Conservation (phyloP, 1,140 invertebrate species). For the Papilio xuthus region DNA sequence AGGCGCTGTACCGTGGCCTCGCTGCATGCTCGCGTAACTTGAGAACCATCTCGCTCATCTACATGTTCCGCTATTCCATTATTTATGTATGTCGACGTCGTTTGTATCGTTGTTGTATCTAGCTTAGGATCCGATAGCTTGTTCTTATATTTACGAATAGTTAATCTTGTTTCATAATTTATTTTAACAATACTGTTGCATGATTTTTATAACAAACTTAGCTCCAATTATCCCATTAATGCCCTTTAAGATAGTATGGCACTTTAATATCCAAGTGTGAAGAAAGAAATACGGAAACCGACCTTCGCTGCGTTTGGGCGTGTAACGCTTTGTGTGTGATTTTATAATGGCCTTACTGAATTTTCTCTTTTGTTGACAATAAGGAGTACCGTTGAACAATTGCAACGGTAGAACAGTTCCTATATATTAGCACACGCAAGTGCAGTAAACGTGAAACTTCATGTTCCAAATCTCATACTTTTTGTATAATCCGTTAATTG, state of each 20-base stretch:
- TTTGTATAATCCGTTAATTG: slow-evolving; percentile 74
- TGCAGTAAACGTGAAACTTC: slow-evolving; percentile 80
- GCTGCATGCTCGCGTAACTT: slow-evolving; percentile 66
- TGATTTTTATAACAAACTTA: slow-evolving; percentile 60
- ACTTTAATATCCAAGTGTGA: slow-evolving; percentile 76
- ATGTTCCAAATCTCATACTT: slow-evolving; percentile 81
- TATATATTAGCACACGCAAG: slow-evolving; percentile 77
- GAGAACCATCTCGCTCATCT: slow-evolving; percentile 46
- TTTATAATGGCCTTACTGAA: slow-evolving; percentile 76
- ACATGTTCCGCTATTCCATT: slow-evolving; percentile 42
- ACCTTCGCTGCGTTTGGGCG: slow-evolving; percentile 69
- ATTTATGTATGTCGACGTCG: slow-evolving; percentile 42
- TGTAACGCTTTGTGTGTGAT: slow-evolving; percentile 78
- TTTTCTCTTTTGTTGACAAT: slow-evolving; percentile 74
- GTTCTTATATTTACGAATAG: slow-evolving; percentile 32
- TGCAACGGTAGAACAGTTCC: slow-evolving; percentile 76
- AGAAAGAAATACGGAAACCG: slow-evolving; percentile 65
- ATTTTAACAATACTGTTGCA: slow-evolving; percentile 59
- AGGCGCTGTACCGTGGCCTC: slow-evolving; percentile 47
- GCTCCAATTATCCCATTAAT: slow-evolving; percentile 72
- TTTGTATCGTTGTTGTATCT: slow-evolving; percentile 38
- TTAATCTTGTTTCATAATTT: neutral
- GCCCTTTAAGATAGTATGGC: slow-evolving; percentile 75
- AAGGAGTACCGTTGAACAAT: slow-evolving; percentile 66
- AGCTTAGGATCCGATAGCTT: slow-evolving; percentile 39